Evolutionary conservation across 2,888 invertebrate species (phyloP), one percentile per base, ranked within the genome.

Genomic region (Cephus nigrinus): DNA sequence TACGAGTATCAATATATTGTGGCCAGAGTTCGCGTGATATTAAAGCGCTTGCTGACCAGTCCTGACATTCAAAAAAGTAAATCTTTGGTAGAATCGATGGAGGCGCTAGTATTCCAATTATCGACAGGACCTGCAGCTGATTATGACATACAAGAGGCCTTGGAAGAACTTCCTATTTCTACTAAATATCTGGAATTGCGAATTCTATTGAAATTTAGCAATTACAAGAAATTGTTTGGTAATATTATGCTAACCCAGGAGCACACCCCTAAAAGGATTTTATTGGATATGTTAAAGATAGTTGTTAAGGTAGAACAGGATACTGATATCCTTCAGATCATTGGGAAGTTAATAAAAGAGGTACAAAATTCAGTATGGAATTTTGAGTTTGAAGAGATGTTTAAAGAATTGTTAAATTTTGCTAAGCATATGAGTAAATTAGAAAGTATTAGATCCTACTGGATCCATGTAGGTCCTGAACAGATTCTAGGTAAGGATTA

Each of bases 101-200:
- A 79, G 3, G 32, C 69, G 15, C n/a, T 34, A 4, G 32, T 78
- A 12, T 35, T 40, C 68, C 11, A 34, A 35, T 32, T 5, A 4
- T 12, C 32, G 78, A 78, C 23, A 3, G 33, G 4, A 36, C 55
- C 23, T 69, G 55, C 55, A 3, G 30, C 15, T 75, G 34, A 33
- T 15, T 72, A 76, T n/a, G 80, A 80, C 30, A n/a, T 80, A 12
- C 31, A 77, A n/a, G 31, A 33, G 33, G 77, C 80, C 12, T 55
- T 80, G 5, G 1, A 11, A 12, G 77, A 77, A 23, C 77, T 80
- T n/a, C 75, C 80, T 12, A 15, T 15, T 40, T 40, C 40, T 40
- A 40, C 12, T 15, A 15, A 40, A 40, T 40, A 40, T 40, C 40
- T 40, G 40, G 15, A 40, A 40, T 40, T 40, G 40, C 40, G 40